Base-by-base conservation (phyloP, 2,113 vertebrate genomes). In the Nicator chloris region DNA sequence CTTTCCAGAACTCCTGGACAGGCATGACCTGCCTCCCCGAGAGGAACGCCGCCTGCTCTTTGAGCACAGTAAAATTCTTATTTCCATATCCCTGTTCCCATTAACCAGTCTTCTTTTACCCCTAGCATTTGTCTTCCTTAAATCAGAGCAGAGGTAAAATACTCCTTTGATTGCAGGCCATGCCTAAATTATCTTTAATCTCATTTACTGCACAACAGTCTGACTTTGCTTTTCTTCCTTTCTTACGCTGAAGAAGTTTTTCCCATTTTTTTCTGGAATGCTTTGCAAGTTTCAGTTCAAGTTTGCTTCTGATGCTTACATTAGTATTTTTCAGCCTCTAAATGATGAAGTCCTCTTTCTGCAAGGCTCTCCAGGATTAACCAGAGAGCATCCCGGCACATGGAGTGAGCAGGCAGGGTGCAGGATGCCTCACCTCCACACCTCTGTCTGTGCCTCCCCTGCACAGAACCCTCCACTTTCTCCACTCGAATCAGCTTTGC, bases 121-220 rank as follows among this genome's bases (percentile, higher is more conserved):
- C 59, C 76, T 88, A 81, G 94, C 91, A 94, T 94, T 90, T 93
- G 56, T 90, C 82, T 96, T 92, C 86, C 80, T 88, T 88, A 90
- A 90, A 90, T 6, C 7, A 83, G 88, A 96, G 77, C 80, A 86
- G 88, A 94, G 80, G 86, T 96, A 94, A 94, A 96, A 86, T 42
- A 66, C 51, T 91, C 60, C 72, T 95, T 95, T 97, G 94, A 97
- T 95, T 93, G 86, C 84, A 95, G 83, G 83, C 92, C 90, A 71
- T 93, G 51, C 56, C 80, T 93, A 90, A 82, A 92, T 97, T 94
- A 93, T 90, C 91, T 93, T 91, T 90, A 90, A 93, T 95, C 76
- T 94, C 50, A 78, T 81, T 81, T 78, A 73, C 68, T 90, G 27
- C 68, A 60, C 51, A 84, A 53, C 23, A 86, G 42, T 49, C 75